These are phyloP conservation scores for Brachypalpus laphriformis DNA, from an alignment of 2,888 invertebrate genomes.

Conservation along the genomic window DNA sequence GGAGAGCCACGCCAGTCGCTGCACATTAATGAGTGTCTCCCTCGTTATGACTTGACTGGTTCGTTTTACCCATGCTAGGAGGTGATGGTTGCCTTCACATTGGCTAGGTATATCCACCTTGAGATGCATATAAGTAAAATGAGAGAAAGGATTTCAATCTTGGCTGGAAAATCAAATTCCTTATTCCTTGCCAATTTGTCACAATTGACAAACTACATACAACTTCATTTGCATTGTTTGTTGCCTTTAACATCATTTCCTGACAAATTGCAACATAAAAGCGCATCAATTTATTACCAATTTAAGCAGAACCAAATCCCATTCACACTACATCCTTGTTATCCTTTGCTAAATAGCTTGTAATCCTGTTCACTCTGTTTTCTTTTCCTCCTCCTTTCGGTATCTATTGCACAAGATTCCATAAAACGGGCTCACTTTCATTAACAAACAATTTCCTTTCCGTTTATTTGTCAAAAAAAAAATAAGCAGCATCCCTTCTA, in stretches of 20 bases:
- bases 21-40: too few species aligned
- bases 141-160: too few species aligned
- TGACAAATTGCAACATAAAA: conserved; percentile 50
- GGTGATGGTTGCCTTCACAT: too few species aligned
- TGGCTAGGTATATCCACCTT: too few species aligned
- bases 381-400: not conserved
- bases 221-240: conserved; percentile 23
- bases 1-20: too few species aligned
- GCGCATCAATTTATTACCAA: conserved; percentile 38
- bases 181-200: not conserved
- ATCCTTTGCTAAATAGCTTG: conserved; percentile 40
- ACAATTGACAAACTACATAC: not conserved
- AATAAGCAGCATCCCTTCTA: conserved; percentile 11
- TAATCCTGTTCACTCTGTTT: conserved; percentile 45
- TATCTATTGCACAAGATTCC: conserved; percentile 36
- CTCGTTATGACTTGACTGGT: too few species aligned
- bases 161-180: too few species aligned
- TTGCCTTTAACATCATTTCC: conserved; percentile 25
- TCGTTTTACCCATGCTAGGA: too few species aligned
- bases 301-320: conserved; percentile 15
- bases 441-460: conserved; percentile 66
- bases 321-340: conserved; percentile 19
- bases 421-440: conserved; percentile 51
- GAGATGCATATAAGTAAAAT: too few species aligned
- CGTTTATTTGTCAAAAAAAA: conserved; percentile 48